Base-by-base conservation (phyloP, 1,140 invertebrate species). In the Halotydeus destructor region DNA sequence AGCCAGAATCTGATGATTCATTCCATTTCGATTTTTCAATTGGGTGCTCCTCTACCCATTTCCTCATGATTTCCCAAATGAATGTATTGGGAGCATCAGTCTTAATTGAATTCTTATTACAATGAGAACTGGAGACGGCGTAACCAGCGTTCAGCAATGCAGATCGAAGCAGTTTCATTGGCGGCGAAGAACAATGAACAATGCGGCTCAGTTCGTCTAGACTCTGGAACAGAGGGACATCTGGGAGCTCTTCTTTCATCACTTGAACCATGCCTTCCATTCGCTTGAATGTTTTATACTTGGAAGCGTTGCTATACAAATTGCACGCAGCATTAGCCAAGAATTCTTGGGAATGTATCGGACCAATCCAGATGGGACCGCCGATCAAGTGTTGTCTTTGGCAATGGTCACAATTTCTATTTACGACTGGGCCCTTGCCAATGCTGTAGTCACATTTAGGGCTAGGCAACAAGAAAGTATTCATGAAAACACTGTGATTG, bases 131-230 rank as follows among this genome's bases (percentile, higher is more conserved):
- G 0, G 89, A 96, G 3, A 96, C 86, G 50, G 69, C 63, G 61
- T 84, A 94, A 1, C 89, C 89, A 9, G 79, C 81, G 66, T 96
- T 84, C 18, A 97, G 55, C 35, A 99, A 58, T 0, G 89, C 91
- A 2, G 93, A 98, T 50, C 88, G 80, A 52, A 62, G 69, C 46
- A 40, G 55, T 26, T 72, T 52, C 61, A 77, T 51, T 65, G 55
- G 56, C 21, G 57, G 57, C 4, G 52, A 45, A n/a, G 45, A 49
- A 43, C 57, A 60, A 54, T 78, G 75, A 5, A 82, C 57, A 16
- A 69, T 65, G 1, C 66, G 67, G 48, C 69, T 72, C 0, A 78
- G 49, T 32, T 65, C 58, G 53, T 73, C 69, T 6, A 80, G 54
- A 1, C 74, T 69, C 55, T 89, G 93, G 61, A 88, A 96, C 0